phyloP scores from a whole-genome alignment of 2,113 vertebrate genomes.

The Galbula dea region DNA sequence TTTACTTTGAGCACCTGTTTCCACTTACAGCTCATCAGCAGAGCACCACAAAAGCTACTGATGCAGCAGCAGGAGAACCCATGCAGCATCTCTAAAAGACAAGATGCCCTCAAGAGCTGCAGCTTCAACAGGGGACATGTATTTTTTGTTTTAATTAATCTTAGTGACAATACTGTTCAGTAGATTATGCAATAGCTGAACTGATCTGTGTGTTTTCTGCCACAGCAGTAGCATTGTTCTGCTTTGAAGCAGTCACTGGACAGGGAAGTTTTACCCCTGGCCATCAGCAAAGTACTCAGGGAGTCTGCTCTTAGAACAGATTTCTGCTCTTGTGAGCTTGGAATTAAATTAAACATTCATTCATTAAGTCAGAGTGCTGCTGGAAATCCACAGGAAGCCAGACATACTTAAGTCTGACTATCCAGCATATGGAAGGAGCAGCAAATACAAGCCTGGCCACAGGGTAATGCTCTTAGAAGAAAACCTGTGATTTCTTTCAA shows the following conservation, averaged over 20 bases:
- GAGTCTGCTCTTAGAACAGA: not conserved
- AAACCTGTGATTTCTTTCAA: not conserved
- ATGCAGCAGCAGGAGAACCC: not conserved
- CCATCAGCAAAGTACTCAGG: not conserved
- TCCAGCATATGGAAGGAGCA: not conserved
- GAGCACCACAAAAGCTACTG: not conserved
- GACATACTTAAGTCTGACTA: not conserved
- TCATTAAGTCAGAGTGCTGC: not conserved
- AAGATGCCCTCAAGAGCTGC: not conserved
- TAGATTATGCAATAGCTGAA: not conserved
- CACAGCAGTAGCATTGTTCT: not conserved
- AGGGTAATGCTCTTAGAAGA: not conserved
- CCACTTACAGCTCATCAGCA: not conserved
- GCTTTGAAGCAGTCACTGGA: not conserved
- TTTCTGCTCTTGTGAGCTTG: not conserved
- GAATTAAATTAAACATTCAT: not conserved
- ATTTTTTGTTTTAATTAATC: not conserved
- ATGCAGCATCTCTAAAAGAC: not conserved
- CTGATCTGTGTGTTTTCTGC: not conserved
- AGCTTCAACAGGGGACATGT: accelerated
- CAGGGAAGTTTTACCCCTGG: not conserved
- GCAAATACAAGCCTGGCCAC: not conserved
- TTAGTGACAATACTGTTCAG: not conserved
- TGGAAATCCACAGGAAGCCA: not conserved
- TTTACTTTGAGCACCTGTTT: not conserved